phyloP scores from a whole-genome alignment of 2,113 vertebrate species.

The Archocentrus centrarchus region DNA sequence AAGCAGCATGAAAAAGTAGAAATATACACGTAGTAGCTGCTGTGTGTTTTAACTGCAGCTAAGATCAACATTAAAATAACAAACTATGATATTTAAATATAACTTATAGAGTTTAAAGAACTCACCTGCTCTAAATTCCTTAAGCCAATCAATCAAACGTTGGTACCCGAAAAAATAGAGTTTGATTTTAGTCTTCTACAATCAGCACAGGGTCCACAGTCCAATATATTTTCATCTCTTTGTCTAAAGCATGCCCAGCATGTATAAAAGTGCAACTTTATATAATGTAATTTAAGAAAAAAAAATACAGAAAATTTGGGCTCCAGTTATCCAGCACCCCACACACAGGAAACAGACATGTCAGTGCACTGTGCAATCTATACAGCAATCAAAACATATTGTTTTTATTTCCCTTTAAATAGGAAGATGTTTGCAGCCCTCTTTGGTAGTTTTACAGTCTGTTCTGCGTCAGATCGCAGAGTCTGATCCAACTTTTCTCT shows the following conservation, averaged over 20 bases:
- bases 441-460: not conserved
- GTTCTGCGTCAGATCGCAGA: conserved; percentile 49
- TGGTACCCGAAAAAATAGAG: too few relatives aligned
- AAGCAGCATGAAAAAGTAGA: too few relatives aligned
- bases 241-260: not conserved
- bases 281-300: not conserved
- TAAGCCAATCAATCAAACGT: too few relatives aligned
- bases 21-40: too few relatives aligned
- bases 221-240: not conserved
- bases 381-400: not conserved
- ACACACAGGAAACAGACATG: not conserved
- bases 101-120: too few relatives aligned
- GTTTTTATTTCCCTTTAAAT: not conserved
- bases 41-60: too few relatives aligned
- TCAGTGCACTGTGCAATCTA: not conserved
- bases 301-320: not conserved
- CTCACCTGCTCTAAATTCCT: too few relatives aligned
- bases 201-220: not conserved
- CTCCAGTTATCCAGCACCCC: not conserved
- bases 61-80: too few relatives aligned
- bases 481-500: conserved; percentile 54
- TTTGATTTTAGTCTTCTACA: not conserved
- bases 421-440: not conserved
- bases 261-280: not conserved
- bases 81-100: too few relatives aligned